A percentile compares a stretch with the other conserved stretches of the same genome.
Conservation (phyloP, 2,113 vertebrate genomes). For the Saccopteryx bilineata region DNA sequence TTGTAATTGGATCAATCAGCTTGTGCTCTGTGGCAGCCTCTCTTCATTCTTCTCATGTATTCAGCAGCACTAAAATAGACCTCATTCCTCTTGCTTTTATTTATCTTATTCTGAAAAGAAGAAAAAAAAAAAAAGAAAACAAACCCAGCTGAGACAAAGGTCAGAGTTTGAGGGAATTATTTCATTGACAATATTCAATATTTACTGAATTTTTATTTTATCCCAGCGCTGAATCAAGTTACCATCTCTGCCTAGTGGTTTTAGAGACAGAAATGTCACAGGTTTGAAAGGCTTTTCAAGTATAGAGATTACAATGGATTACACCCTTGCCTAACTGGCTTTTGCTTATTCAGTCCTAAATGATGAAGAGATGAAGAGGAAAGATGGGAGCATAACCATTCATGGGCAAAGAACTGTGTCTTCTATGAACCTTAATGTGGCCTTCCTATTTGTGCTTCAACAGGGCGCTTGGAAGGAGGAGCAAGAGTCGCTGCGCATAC, state of each 20-base stretch:
- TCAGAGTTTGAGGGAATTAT: slow-evolving; percentile 68
- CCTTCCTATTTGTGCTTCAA: neutral
- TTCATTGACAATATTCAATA: slow-evolving; percentile 63
- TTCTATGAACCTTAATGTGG: neutral
- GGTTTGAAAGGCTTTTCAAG: slow-evolving; percentile 65
- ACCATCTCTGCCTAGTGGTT: neutral
- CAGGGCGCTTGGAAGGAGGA: neutral
- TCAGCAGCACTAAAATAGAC: neutral
- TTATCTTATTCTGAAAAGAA: slow-evolving; percentile 61
- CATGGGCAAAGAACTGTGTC: neutral
- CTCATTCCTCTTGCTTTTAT: slow-evolving; percentile 8
- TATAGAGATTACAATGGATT: slow-evolving; percentile 39
- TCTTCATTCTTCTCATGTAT: neutral
- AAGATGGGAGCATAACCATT: neutral
- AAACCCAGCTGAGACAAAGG: slow-evolving; percentile 44
- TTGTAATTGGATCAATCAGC: neutral
- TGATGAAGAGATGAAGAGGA: slow-evolving; percentile 20
- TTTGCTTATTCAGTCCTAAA: slow-evolving; percentile 52
- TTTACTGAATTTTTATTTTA: slow-evolving; percentile 67
- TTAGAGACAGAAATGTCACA: slow-evolving; percentile 68
- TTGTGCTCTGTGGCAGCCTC: neutral
- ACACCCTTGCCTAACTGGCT: slow-evolving; percentile 72
- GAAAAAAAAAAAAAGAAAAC: no score
- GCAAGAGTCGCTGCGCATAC: neutral
- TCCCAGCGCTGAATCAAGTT: neutral